Base-by-base conservation (phyloP, 1,140 invertebrate genomes). In the Drosophila watanabei region DNA sequence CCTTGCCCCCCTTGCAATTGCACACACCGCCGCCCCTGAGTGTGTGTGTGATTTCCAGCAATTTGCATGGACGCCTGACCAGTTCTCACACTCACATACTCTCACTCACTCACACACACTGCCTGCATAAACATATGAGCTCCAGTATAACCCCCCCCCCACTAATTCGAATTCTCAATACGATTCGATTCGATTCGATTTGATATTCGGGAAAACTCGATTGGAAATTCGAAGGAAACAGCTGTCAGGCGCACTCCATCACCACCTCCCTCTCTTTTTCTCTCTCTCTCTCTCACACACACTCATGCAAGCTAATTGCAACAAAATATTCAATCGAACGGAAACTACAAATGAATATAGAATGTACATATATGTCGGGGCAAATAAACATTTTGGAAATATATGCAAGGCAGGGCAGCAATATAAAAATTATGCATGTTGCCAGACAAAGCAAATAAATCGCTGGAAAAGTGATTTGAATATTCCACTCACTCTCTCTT, bases 31-130 rank as follows among this genome's bases (percentile, higher is more conserved):
- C n/a, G 13, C 5, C 33, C 54, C 14, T 64, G 60, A 16, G 51
- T 32, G 70, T 61, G 65, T 58, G 35, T 45, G 48, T 51, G 32
- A 61, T 52, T 73, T 72, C 46, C 35, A 32, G 45, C 45, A 49
- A 73, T 73, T 73, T 75, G 71, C 71, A 75, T 73, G 69, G 71
- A 60, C 24, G 46, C 37, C 51, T 52, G 54, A 39, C 30, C 68
- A 46, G 66, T 73, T 59, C 71, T 73, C 52, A 18, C 35, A 28
- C 66, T 51, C 66, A 35, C 56, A 71, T 20, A 18, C 24, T 28
- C 24, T 16, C 28, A 18, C 45, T 43, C 54, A 18, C 46, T 28
- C 24, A 28, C 28, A 18, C 45, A 51, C 54, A 20, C 33, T 59
- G 66, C 51, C 52, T 70, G 69, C 65, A 70, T 70, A 68, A 68